Percentiles rank a stretch among this genome's conserved stretches.
Conservation (phyloP, 2,797 vertebrate genomes). For the Hafferia zeledoni region DNA sequence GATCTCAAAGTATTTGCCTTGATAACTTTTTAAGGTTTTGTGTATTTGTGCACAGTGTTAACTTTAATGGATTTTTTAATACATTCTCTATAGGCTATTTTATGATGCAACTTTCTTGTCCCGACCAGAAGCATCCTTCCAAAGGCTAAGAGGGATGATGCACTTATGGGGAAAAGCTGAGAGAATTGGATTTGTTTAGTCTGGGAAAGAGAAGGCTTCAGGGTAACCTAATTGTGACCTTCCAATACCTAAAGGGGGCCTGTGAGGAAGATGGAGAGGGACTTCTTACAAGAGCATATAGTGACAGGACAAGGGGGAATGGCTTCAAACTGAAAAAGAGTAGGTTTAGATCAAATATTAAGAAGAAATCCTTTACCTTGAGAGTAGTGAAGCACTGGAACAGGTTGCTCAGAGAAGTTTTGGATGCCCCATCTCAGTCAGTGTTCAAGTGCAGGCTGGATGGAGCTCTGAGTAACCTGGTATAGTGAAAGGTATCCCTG, state of each 20-base stretch:
- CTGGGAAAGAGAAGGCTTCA: not conserved
- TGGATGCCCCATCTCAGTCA: fast-evolving
- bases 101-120: not conserved
- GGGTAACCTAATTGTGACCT: not conserved
- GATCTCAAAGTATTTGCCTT: not conserved
- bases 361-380: not conserved
- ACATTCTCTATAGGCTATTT: not conserved
- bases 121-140: not conserved
- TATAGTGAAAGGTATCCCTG: not conserved
- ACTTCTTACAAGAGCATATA: not conserved
- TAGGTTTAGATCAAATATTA: not conserved
- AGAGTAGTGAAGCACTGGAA: not conserved
- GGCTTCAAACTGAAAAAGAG: not conserved
- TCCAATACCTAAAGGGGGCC: not conserved
- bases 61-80: not conserved
- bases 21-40: not conserved
- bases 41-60: not conserved
- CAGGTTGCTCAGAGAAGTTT: not conserved
- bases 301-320: not conserved
- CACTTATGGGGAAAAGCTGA: not conserved
- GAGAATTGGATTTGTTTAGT: not conserved
- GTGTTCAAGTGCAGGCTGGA: not conserved
- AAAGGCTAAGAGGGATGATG: not conserved
- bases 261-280: not conserved
- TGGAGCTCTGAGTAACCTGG: not conserved